Evolutionary conservation across 1,140 invertebrate species (phyloP).

Genomic region (Asobara japonica): DNA sequence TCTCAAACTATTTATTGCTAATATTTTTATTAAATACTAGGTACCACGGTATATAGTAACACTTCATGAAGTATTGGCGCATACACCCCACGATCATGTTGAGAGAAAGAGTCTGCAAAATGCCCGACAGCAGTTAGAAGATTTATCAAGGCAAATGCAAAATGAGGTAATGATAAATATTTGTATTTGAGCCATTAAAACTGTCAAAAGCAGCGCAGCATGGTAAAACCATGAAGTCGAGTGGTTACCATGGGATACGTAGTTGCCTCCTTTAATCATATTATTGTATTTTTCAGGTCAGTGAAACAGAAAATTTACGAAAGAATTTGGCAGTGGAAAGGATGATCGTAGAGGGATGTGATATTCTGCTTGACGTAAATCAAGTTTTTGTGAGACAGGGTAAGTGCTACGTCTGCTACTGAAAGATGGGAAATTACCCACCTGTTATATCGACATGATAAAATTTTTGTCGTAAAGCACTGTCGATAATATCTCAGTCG

Average conservation of each 20-base stretch:
- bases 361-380: constrained; percentile 93
- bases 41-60: constrained; percentile 93
- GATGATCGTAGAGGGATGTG: constrained; percentile 96
- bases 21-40: constrained; percentile 62
- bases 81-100: constrained; percentile 95
- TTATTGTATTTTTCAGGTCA: constrained; percentile 72
- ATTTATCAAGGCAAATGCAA: constrained; percentile 85
- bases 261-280: background rate
- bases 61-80: constrained; percentile 88
- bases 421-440: background rate
- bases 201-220: background rate
- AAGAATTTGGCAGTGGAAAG: constrained; percentile 94
- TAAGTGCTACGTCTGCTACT: constrained; percentile 50
- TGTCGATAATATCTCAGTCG: constrained; percentile 8
- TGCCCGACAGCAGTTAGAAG: constrained; percentile 88
- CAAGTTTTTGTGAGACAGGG: constrained; percentile 91
- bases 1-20: too few relatives aligned
- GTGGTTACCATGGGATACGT: background rate
- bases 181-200: background rate
- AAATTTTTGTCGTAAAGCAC: background rate
- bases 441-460: constrained; percentile 21
- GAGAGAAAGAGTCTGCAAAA: constrained; percentile 90
- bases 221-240: background rate
- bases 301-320: constrained; percentile 92
- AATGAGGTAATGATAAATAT: constrained; percentile 75